A percentile compares a stretch with the other conserved stretches of the same genome.
Conservation (phyloP, 2,888 invertebrate genomes). For the Phrixothrix hirtus region DNA sequence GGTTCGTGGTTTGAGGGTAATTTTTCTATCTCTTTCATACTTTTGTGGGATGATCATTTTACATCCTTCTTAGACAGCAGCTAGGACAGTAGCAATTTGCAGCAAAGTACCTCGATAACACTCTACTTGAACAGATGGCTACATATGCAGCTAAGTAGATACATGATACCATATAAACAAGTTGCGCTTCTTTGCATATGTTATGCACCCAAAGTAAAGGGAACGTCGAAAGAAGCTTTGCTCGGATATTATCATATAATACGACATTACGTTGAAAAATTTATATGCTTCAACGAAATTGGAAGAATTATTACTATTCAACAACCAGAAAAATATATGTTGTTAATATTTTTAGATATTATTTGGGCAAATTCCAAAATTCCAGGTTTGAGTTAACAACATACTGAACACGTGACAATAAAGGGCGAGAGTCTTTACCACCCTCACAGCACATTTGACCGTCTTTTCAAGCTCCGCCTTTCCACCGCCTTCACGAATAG, state of each 20-base stretch:
- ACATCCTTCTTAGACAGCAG: slow-evolving; percentile 24
- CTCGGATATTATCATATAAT: slow-evolving; percentile 53
- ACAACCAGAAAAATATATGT: too few relatives aligned
- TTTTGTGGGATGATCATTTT: slow-evolving; percentile 6
- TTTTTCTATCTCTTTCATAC: slow-evolving; percentile 41
- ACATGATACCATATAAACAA: slow-evolving; percentile 52
- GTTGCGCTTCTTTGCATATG: slow-evolving; percentile 55
- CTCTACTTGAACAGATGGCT: slow-evolving; percentile 54
- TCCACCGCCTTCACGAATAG: slow-evolving; percentile 51
- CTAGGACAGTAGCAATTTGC: slow-evolving; percentile 52
- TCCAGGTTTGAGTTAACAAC: too few relatives aligned
- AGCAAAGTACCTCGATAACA: slow-evolving; percentile 55
- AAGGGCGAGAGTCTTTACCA: slow-evolving; percentile 32
- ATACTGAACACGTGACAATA: slow-evolving; percentile 20
- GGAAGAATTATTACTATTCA: background rate
- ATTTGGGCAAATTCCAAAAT: too few relatives aligned
- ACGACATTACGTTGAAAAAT: slow-evolving; percentile 40
- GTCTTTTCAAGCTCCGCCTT: slow-evolving; percentile 53
- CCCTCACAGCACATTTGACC: slow-evolving; percentile 34
- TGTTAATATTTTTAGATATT: too few relatives aligned
- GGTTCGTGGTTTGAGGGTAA: slow-evolving; percentile 48
- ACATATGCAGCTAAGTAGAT: slow-evolving; percentile 53
- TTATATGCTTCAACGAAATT: background rate
- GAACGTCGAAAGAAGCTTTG: slow-evolving; percentile 48
- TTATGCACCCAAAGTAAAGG: slow-evolving; percentile 51